Evolutionary conservation across 2,113 vertebrate genomes (phyloP).

Genomic region (Colistium nudipinnis): DNA sequence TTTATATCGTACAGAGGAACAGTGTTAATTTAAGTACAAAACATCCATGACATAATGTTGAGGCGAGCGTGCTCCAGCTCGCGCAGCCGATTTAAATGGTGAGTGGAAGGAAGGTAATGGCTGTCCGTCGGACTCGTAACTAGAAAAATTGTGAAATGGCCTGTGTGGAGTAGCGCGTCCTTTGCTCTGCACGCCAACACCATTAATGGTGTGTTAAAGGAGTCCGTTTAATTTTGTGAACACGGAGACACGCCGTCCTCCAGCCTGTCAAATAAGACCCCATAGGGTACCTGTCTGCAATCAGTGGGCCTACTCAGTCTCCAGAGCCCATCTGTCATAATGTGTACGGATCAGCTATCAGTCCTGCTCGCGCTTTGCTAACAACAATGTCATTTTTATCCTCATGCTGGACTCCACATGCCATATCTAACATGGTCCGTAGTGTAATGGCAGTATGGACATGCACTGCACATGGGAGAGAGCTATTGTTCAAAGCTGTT

Average conservation of each 20-base stretch:
- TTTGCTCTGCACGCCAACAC: neutral
- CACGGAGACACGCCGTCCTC: conserved; percentile 3
- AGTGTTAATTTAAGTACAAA: neutral
- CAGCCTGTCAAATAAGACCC: conserved; percentile 53
- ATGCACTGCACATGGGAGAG: conserved; percentile 13
- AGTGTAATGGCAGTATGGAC: conserved; percentile 12
- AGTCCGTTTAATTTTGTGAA: neutral
- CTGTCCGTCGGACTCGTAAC: conserved; percentile 75
- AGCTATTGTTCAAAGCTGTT: conserved; percentile 50
- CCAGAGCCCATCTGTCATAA: conserved; percentile 62
- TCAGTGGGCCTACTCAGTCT: conserved; percentile 63
- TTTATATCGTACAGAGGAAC: neutral
- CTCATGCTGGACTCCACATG: conserved; percentile 12
- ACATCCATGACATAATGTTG: conserved; percentile 16
- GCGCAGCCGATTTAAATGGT: conserved; percentile 46
- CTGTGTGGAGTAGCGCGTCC: conserved; percentile 42
- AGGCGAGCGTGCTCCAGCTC: conserved; percentile 53
- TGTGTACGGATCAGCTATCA: conserved; percentile 16
- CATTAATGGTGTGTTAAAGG: neutral
- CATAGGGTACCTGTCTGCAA: conserved; percentile 53
- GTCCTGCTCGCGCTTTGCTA: conserved; percentile 11
- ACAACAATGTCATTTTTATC: conserved; percentile 1
- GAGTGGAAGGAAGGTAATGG: conserved; percentile 76
- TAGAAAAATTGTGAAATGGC: conserved; percentile 76
- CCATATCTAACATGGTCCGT: conserved; percentile 27